Percentiles rank a stretch among this genome's conserved stretches.
These are phyloP conservation scores for Pomacea maculata DNA, from an alignment of 1,140 invertebrate species.

Conservation along the genomic window DNA sequence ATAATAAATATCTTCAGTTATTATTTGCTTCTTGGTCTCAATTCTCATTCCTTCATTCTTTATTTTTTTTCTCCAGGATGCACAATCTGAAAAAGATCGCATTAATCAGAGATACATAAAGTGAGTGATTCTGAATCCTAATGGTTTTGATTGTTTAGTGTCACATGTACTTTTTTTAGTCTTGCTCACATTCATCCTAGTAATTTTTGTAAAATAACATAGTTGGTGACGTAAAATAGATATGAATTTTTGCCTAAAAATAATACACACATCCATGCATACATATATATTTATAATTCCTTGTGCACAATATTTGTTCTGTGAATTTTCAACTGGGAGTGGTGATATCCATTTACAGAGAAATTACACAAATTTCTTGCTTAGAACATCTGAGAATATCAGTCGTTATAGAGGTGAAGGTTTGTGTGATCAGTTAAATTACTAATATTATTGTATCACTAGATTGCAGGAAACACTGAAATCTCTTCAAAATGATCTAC, in stretches of 20 bases:
- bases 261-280: no score
- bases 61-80: conserved; percentile 36
- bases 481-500: conserved; percentile 47
- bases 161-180: neutral
- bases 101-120: conserved; percentile 45
- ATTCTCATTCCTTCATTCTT: neutral
- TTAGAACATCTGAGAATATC: neutral
- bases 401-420: neutral
- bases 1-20: neutral
- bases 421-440: neutral
- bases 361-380: neutral
- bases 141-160: neutral
- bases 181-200: neutral
- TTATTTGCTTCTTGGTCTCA: neutral
- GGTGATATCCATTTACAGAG: no score
- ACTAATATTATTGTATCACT: conserved; percentile 2
- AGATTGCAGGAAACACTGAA: conserved; percentile 52
- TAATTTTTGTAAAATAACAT: neutral
- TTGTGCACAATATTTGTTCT: no score
- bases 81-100: conserved; percentile 46
- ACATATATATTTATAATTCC: no score
- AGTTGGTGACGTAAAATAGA: neutral
- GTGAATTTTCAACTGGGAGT: no score
- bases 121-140: conserved; percentile 16
- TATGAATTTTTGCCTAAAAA: no score